Evolutionary conservation across 2,888 invertebrate genomes (phyloP).

Genomic region (Venustoraphidia nigricollis): DNA sequence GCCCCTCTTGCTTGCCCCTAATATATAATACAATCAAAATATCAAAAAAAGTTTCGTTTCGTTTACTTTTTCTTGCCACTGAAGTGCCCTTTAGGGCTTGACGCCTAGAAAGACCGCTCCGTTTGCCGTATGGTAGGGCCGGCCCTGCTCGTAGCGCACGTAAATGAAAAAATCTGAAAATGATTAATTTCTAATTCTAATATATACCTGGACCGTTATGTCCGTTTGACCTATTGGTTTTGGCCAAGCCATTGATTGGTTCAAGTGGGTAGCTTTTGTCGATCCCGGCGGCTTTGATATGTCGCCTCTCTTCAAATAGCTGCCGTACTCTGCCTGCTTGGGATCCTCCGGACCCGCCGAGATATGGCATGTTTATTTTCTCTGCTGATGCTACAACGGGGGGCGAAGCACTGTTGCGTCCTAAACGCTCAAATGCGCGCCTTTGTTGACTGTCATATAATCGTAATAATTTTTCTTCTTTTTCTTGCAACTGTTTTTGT

Average conservation of each 20-base stretch:
- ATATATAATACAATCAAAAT: no score
- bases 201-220: no score
- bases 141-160: no score
- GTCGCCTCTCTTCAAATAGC: slow-evolving; percentile 69
- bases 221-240: no score
- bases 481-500: slow-evolving; percentile 66
- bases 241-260: slow-evolving; percentile 36
- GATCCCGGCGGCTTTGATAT: slow-evolving; percentile 49
- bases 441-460: slow-evolving; percentile 54
- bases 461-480: slow-evolving; percentile 59
- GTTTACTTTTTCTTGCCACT: no score
- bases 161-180: no score
- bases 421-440: slow-evolving; percentile 41
- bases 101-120: no score
- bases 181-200: no score
- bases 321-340: slow-evolving; percentile 49
- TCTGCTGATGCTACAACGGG: slow-evolving; percentile 27
- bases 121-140: no score
- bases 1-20: no score
- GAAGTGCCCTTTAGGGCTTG: no score
- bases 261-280: slow-evolving; percentile 72
- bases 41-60: no score
- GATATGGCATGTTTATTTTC: slow-evolving; percentile 10
- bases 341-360: slow-evolving; percentile 4
- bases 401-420: slow-evolving; percentile 28